Evolutionary conservation across 2,888 invertebrate species (phyloP), one percentile per base, ranked within the genome.

Genomic region (Cheilosia soror): DNA sequence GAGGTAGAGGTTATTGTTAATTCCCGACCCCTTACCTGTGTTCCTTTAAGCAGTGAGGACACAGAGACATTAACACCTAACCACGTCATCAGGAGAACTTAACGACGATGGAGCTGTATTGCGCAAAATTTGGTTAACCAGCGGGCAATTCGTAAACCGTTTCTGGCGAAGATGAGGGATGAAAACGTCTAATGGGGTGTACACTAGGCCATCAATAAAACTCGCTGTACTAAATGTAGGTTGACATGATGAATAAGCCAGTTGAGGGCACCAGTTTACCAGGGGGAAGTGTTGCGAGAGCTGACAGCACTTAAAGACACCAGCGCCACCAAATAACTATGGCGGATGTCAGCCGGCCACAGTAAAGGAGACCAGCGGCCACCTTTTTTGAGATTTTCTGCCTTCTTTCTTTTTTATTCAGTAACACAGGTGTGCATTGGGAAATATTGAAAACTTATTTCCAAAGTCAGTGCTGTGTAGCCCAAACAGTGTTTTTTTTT

Each of bases 1-100:
- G 80, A 79, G 69, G 76, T 80, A 27, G 80, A 80, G 66, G 53
- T 51, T 44, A 77, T 88, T 7, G 86, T 89, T 2, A 89, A 89
- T 57, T 63, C 82, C 6, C 55, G 88, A 20, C 81, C 81, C 15
- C 40, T 81, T 27, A 69, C 49, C 13, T 60, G 60, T 20, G 63
- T 75, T 49, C 53, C 80, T 0, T 15, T 71, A 11, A 76, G 20
- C n/a, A n/a, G 72, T 80, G 15, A 40, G 49, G 27, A 87, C 75
- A 58, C 57, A 20, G 80, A 85, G 58, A 68, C 85, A 0, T 63
- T 89, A 13, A 88, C 89, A 0, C 88, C 88, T 1, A 88, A 88
- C 42, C 88, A 88, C 69, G 87, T 88, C 49, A 49, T 7, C 42
- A 11, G 72, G 72, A 6, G 31, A 15, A 25, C 53, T 76, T 1